A percentile compares a stretch with the other conserved stretches of the same genome.
phyloP scores from a whole-genome alignment of 37 sponge, comb jelly and placozoan species.

The Trichoplax adhaerens region DNA sequence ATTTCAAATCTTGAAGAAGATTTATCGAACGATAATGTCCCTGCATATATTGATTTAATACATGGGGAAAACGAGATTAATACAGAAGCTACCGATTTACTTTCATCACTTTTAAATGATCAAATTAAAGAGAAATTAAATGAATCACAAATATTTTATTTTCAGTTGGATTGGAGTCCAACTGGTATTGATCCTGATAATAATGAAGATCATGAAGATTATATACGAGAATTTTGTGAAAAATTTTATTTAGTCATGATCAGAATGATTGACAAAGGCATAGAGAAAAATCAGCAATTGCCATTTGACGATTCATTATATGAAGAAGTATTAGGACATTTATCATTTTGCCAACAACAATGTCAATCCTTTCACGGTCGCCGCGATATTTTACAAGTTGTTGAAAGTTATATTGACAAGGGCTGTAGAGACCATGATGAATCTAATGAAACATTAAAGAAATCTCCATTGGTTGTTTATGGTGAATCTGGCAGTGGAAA shows the following conservation, averaged over 20 bases:
- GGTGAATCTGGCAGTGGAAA: constrained; percentile 59
- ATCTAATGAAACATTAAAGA: neutral
- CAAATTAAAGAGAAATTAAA: too few relatives aligned
- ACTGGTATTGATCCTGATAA: constrained; percentile 33
- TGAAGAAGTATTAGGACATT: constrained; percentile 44
- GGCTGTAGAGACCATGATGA: constrained; percentile 1
- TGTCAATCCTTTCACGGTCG: constrained; percentile 23
- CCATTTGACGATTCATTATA: constrained; percentile 2
- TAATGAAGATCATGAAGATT: constrained; percentile 17
- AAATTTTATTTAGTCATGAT: constrained; percentile 10
- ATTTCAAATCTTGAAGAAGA: too few relatives aligned
- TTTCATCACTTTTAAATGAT: too few relatives aligned
- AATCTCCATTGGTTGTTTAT: constrained; percentile 32
- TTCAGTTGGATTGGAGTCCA: constrained; percentile 19
- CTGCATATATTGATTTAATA: too few relatives aligned
- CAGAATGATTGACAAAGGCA: constrained; percentile 9
- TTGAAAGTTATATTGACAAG: constrained; percentile 19
- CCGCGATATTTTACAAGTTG: constrained; percentile 5
- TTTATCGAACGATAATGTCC: too few relatives aligned
- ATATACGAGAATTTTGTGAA: constrained; percentile 24
- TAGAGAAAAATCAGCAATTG: constrained; percentile 2
- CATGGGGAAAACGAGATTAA: too few relatives aligned
- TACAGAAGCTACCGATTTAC: too few relatives aligned
- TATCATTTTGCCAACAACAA: constrained; percentile 18
- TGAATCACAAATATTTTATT: too few relatives aligned